Percentiles rank a stretch among this genome's conserved stretches.
These are phyloP conservation scores for Nemoura dubitans DNA, from an alignment of 2,888 invertebrate genomes.

Conservation along the genomic window DNA sequence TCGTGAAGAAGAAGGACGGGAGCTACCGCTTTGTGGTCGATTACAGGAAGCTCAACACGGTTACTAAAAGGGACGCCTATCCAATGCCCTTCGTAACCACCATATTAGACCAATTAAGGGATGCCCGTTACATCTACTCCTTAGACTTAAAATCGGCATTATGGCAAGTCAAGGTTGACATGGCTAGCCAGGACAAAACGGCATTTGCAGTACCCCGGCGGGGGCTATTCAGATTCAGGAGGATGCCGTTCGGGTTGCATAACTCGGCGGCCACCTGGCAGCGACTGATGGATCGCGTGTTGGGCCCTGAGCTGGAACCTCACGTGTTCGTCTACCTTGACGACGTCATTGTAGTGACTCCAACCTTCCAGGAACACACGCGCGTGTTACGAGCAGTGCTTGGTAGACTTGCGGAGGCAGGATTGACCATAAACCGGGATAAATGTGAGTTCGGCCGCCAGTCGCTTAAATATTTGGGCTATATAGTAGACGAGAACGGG, in stretches of 20 bases:
- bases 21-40: slow-evolving; percentile 55
- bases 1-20: slow-evolving; percentile 53
- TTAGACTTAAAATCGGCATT: slow-evolving; percentile 55
- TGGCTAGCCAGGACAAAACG: slow-evolving; percentile 52
- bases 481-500: slow-evolving; percentile 44
- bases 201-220: no score
- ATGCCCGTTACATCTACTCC: slow-evolving; percentile 55
- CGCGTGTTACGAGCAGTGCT: slow-evolving; percentile 8
- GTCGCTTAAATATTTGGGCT: slow-evolving; percentile 45
- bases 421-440: neutral
- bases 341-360: slow-evolving; percentile 51
- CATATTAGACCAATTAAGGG: slow-evolving; percentile 54
- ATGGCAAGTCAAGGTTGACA: slow-evolving; percentile 53
- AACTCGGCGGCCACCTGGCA: slow-evolving; percentile 51
- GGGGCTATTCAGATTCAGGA: no score
- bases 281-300: slow-evolving; percentile 51
- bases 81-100: slow-evolving; percentile 54
- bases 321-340: slow-evolving; percentile 53
- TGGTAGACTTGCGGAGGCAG: no score
- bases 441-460: slow-evolving; percentile 40
- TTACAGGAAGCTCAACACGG: slow-evolving; percentile 54
- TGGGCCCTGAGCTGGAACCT: slow-evolving; percentile 52
- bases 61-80: slow-evolving; percentile 55
- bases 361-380: slow-evolving; percentile 47
- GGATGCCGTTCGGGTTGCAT: no score